These are phyloP conservation scores for Sycophila sp. DNA, from an alignment of 1,140 invertebrate species.

Conservation along the genomic window DNA sequence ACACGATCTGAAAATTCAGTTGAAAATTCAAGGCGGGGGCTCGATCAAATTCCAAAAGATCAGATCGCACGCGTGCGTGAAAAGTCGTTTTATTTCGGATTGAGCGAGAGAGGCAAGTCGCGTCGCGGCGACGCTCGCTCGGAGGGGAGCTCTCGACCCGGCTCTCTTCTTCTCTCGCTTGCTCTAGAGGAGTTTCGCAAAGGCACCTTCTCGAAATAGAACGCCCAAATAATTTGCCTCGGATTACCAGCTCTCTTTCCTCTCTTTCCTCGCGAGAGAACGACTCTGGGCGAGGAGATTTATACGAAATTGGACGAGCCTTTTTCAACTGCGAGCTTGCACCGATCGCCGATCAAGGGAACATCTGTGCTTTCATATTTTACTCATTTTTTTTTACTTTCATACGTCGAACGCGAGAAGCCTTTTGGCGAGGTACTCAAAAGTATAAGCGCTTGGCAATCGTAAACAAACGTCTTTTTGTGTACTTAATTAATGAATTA, in stretches of 20 bases:
- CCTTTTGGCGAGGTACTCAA: too few species aligned
- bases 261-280: constrained; percentile 15
- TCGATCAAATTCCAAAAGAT: not conserved
- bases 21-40: too few species aligned
- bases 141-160: constrained; percentile 52
- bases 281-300: not conserved
- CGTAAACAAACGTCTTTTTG: too few species aligned
- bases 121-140: constrained; percentile 30
- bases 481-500: too few species aligned
- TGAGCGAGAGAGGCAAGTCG: too few species aligned
- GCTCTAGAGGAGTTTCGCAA: constrained; percentile 58
- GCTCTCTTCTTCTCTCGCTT: constrained; percentile 34
- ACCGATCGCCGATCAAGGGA: not conserved
- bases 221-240: constrained; percentile 68
- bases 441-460: too few species aligned
- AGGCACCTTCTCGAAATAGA: constrained; percentile 68
- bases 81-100: constrained; percentile 20
- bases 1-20: too few species aligned
- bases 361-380: not conserved
- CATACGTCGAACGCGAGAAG: too few species aligned
- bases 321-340: too few species aligned
- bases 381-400: not conserved
- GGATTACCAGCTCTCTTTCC: constrained; percentile 56
- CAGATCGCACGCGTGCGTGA: not conserved
- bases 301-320: not conserved